phyloP scores from a whole-genome alignment of 2,888 invertebrate genomes.

The Caradrina clavipalpis region DNA sequence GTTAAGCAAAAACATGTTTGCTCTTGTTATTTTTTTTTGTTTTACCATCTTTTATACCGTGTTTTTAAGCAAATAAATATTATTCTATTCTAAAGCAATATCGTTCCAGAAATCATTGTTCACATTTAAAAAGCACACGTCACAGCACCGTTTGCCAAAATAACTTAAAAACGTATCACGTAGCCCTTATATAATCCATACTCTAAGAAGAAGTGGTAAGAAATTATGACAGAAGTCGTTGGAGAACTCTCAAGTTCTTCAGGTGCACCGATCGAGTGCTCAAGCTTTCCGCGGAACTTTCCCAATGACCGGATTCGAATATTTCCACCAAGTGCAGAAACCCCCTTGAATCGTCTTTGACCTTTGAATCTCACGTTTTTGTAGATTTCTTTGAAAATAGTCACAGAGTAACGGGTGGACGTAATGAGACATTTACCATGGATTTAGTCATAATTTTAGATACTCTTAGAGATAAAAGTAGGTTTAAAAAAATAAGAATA shows the following conservation, averaged over 20 bases:
- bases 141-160: neutral
- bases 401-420: too few species aligned
- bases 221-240: constrained; percentile 76
- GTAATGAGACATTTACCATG: too few species aligned
- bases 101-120: too few species aligned
- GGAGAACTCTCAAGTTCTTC: constrained; percentile 68
- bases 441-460: too few species aligned
- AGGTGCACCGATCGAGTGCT: constrained; percentile 76
- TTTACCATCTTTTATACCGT: too few species aligned
- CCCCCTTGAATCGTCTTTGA: constrained; percentile 76
- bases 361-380: constrained; percentile 71
- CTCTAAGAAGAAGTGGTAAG: constrained; percentile 42
- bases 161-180: neutral
- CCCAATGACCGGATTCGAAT: constrained; percentile 82
- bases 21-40: too few species aligned
- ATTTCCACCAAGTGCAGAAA: constrained; percentile 82
- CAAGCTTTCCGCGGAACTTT: constrained; percentile 70
- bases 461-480: too few species aligned
- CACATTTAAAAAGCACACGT: neutral
- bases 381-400: constrained; percentile 68
- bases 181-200: constrained; percentile 31
- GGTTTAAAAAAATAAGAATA: too few species aligned
- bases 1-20: too few species aligned
- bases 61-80: too few species aligned
- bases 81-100: too few species aligned